phyloP scores from a whole-genome alignment of 2,797 vertebrate genomes.

The Pangasius krempfi region DNA sequence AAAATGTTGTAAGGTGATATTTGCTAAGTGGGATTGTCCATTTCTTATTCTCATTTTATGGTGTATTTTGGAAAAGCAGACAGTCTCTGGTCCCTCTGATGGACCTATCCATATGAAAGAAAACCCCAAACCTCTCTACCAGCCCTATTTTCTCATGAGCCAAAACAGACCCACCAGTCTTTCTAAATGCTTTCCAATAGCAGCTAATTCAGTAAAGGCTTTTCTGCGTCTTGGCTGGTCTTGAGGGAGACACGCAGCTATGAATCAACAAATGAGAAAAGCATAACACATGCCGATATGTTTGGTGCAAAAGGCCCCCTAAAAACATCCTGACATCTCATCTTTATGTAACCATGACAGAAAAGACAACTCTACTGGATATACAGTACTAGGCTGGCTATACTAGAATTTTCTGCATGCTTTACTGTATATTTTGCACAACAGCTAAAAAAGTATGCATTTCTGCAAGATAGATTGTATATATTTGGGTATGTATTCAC shows the following conservation, averaged over 20 bases:
- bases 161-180: conserved; percentile 56
- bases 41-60: not conserved
- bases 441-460: conserved; percentile 28
- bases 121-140: conserved; percentile 4
- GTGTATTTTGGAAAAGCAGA: not conserved
- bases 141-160: not conserved
- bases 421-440: conserved; percentile 34
- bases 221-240: conserved; percentile 61
- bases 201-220: conserved; percentile 75
- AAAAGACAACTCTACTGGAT: conserved; percentile 48
- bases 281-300: conserved; percentile 7
- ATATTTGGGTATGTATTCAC: not conserved
- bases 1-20: not conserved
- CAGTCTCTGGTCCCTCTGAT: not conserved
- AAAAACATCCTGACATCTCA: conserved; percentile 20
- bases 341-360: conserved; percentile 47
- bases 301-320: conserved; percentile 15
- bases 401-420: conserved; percentile 22
- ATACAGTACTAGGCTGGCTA: not conserved
- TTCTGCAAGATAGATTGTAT: conserved; percentile 16
- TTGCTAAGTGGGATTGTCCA: not conserved
- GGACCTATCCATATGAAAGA: conserved; percentile 18
- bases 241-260: conserved; percentile 44
- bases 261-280: conserved; percentile 29
- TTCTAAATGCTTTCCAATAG: conserved; percentile 71